Percentiles rank a stretch among this genome's conserved stretches.
phyloP scores from a whole-genome alignment of 2,797 vertebrate species.

The Sebastes iracundus region DNA sequence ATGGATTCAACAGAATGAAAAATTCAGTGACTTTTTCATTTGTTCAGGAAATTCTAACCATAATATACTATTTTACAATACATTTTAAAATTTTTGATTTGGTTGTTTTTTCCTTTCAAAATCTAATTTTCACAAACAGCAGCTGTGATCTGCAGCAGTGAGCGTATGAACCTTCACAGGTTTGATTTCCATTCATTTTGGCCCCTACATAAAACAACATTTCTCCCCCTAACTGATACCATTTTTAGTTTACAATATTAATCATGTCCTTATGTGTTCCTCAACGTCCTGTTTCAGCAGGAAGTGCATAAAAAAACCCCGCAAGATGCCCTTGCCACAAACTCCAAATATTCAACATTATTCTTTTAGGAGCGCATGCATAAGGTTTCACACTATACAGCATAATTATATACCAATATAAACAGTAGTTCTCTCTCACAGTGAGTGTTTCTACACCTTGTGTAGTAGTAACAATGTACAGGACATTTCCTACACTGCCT shows the following conservation, averaged over 20 bases:
- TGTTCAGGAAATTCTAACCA: not conserved
- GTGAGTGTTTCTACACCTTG: not conserved
- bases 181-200: not conserved
- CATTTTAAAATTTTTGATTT: not conserved
- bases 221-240: not conserved
- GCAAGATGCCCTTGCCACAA: not conserved
- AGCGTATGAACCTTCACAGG: not conserved
- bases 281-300: not conserved
- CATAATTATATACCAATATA: constrained; percentile 2
- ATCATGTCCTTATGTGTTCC: not conserved
- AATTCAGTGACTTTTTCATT: constrained; percentile 2
- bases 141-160: not conserved
- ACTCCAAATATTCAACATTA: not conserved
- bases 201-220: not conserved
- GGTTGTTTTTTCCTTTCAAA: not conserved
- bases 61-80: constrained; percentile 1
- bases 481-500: not conserved
- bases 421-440: not conserved
- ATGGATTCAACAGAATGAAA: constrained; percentile 14
- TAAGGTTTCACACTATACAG: not conserved
- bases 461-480: not conserved
- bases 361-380: not conserved
- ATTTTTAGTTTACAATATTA: not conserved
- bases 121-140: not conserved
- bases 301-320: not conserved